These are phyloP conservation scores for Pseudoatta argentina DNA, from an alignment of 1,140 invertebrate species.

Conservation along the genomic window DNA sequence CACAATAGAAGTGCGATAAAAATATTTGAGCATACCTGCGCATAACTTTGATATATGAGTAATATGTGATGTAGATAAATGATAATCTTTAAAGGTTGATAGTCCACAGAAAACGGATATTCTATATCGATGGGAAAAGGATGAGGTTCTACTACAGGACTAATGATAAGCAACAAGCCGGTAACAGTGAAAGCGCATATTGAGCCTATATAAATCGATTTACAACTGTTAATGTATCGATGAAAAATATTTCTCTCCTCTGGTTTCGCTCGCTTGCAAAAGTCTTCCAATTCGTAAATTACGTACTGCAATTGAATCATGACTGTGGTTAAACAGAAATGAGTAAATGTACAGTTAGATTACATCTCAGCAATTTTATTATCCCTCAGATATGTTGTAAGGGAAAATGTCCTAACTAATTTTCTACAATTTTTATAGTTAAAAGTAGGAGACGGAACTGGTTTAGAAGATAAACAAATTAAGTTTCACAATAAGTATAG, in stretches of 20 bases:
- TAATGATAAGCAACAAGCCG: not conserved
- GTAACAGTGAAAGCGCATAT: not conserved
- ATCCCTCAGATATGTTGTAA: too few relatives aligned
- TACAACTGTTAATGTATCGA: slow-evolving; percentile 54
- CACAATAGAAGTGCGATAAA: slow-evolving; percentile 69
- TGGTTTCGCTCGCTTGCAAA: slow-evolving; percentile 44
- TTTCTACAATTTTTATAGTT: too few relatives aligned
- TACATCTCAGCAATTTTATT: too few relatives aligned
- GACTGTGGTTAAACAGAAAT: not conserved
- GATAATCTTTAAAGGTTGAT: not conserved
- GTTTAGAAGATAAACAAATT: too few relatives aligned
- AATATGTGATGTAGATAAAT: slow-evolving; percentile 70
- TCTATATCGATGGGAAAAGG: slow-evolving; percentile 59
- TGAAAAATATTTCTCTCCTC: slow-evolving; percentile 50
- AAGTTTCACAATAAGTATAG: too few relatives aligned
- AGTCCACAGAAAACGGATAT: slow-evolving; percentile 73
- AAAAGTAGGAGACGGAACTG: too few relatives aligned
- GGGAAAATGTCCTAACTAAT: too few relatives aligned
- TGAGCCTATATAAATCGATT: not conserved
- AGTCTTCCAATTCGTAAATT: slow-evolving; percentile 62
- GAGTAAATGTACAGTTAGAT: not conserved
- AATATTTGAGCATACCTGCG: slow-evolving; percentile 60
- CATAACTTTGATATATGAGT: slow-evolving; percentile 59
- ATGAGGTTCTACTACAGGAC: slow-evolving; percentile 62
- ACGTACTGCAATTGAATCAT: slow-evolving; percentile 50